A percentile compares a stretch with the other conserved stretches of the same genome.
These are phyloP conservation scores for Alauda arvensis DNA, from an alignment of 2,797 vertebrate genomes.

Conservation along the genomic window DNA sequence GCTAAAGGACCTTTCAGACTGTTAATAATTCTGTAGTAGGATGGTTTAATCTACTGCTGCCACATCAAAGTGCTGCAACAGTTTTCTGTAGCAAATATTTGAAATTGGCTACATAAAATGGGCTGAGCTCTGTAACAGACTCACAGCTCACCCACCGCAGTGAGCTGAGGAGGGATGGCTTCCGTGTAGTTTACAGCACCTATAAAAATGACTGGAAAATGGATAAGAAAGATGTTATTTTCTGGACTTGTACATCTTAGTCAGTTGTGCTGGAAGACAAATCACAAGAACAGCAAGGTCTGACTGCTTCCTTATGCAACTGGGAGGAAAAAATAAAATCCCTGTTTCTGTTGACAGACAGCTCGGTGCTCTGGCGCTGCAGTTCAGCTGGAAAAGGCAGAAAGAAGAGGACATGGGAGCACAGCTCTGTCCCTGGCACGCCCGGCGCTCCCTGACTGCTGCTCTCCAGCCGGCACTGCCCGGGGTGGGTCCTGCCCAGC, in stretches of 20 bases:
- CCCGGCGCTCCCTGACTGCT: neutral
- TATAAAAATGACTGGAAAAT: conserved; percentile 4
- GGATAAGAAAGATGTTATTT: neutral
- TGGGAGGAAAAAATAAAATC: neutral
- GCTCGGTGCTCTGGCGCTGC: neutral
- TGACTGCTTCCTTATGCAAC: conserved; percentile 27
- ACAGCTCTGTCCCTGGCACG: accelerated
- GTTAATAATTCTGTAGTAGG: neutral
- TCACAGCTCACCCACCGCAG: neutral
- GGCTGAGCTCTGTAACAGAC: neutral
- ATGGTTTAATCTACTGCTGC: neutral
- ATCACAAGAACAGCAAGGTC: neutral
- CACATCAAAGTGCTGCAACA: neutral
- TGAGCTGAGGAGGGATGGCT: neutral
- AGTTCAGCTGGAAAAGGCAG: neutral
- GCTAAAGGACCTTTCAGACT: neutral
- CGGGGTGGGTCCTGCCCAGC: accelerated
- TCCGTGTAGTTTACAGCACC: neutral
- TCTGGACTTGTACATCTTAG: neutral
- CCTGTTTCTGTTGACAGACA: neutral
- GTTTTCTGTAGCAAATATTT: neutral
- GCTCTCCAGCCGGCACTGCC: accelerated
- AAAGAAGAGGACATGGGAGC: neutral
- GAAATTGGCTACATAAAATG: neutral
- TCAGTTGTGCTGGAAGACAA: neutral